These are phyloP conservation scores for Scomber japonicus DNA, from an alignment of 2,113 vertebrate species.

Conservation along the genomic window DNA sequence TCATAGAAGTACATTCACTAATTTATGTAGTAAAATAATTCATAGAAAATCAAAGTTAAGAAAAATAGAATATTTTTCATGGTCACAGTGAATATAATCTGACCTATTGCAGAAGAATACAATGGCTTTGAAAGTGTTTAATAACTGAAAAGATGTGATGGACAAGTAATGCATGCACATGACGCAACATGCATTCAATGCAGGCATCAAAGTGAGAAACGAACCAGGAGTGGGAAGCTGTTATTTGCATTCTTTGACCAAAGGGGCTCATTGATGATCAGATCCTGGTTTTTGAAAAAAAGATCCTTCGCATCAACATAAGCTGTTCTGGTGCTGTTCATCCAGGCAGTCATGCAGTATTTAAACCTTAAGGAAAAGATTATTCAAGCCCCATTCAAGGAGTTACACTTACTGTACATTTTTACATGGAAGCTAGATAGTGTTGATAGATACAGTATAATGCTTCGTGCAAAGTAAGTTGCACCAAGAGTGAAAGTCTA, in stretches of 20 bases:
- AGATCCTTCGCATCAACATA: conserved; percentile 11
- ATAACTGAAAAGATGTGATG: conserved; percentile 54
- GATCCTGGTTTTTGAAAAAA: conserved; percentile 13
- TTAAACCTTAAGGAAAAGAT: conserved; percentile 31
- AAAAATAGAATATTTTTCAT: conserved; percentile 80
- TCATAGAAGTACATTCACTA: conserved; percentile 73
- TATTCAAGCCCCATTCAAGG: conserved; percentile 29
- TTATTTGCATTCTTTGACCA: conserved; percentile 23
- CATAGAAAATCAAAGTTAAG: conserved; percentile 79
- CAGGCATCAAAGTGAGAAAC: conserved; percentile 40
- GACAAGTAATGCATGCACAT: conserved; percentile 60
- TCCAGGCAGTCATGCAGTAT: conserved; percentile 64
- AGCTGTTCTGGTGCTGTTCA: conserved; percentile 25
- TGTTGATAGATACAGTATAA: conserved; percentile 54
- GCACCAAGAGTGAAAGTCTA: conserved; percentile 60
- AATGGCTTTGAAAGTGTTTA: conserved; percentile 72
- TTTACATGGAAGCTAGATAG: conserved; percentile 69
- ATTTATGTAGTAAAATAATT: conserved; percentile 82
- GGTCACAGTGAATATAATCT: conserved; percentile 80
- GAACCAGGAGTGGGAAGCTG: conserved; percentile 42
- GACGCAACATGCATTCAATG: conserved; percentile 59
- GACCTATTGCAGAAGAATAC: conserved; percentile 80
- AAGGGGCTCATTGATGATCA: conserved; percentile 24
- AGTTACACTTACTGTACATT: conserved; percentile 64
- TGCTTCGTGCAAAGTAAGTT: conserved; percentile 63